These are phyloP conservation scores for Hippocampus comes DNA, from an alignment of 2,113 vertebrate species.

Conservation along the genomic window DNA sequence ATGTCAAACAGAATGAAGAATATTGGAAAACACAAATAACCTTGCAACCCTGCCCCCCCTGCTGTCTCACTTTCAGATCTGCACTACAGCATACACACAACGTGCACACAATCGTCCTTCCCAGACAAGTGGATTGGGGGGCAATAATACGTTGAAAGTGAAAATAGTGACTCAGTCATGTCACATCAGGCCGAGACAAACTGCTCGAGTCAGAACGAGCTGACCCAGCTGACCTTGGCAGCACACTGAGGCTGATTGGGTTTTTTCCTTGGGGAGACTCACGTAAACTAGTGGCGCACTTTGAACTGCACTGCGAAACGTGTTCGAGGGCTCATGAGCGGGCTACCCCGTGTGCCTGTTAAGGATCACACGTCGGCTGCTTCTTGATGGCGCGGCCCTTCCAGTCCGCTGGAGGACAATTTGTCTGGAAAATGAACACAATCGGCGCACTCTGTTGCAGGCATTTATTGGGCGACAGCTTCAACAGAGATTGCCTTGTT, in stretches of 20 bases:
- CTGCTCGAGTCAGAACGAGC: slow-evolving; percentile 53
- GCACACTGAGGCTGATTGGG: slow-evolving; percentile 27
- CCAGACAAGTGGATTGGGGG: slow-evolving; percentile 19
- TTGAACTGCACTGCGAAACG: slow-evolving; percentile 17
- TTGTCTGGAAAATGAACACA: slow-evolving; percentile 28
- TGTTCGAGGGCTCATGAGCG: slow-evolving; percentile 1
- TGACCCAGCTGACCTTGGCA: slow-evolving; percentile 59
- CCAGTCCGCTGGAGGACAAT: slow-evolving; percentile 5
- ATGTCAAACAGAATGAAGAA: slow-evolving; percentile 54
- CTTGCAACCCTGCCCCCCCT: slow-evolving; percentile 17
- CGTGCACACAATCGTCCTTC: slow-evolving; percentile 15
- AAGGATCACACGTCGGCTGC: slow-evolving; percentile 26
- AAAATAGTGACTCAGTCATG: slow-evolving; percentile 47
- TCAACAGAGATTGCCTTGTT: slow-evolving; percentile 21
- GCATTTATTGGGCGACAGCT: slow-evolving; percentile 30
- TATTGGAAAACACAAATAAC: slow-evolving; percentile 62
- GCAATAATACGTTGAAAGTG: slow-evolving; percentile 32
- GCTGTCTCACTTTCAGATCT: slow-evolving; percentile 24
- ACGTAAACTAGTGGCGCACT: slow-evolving; percentile 45
- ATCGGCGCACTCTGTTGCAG: slow-evolving; percentile 21
- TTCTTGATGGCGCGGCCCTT: slow-evolving; percentile 14
- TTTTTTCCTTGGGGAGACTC: slow-evolving; percentile 21
- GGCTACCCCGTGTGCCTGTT: slow-evolving; percentile 13
- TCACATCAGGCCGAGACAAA: slow-evolving; percentile 54
- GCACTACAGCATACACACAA: slow-evolving; percentile 29